Evolutionary conservation across 1,140 invertebrate species (phyloP).

Genomic region (Portunus trituberculatus): DNA sequence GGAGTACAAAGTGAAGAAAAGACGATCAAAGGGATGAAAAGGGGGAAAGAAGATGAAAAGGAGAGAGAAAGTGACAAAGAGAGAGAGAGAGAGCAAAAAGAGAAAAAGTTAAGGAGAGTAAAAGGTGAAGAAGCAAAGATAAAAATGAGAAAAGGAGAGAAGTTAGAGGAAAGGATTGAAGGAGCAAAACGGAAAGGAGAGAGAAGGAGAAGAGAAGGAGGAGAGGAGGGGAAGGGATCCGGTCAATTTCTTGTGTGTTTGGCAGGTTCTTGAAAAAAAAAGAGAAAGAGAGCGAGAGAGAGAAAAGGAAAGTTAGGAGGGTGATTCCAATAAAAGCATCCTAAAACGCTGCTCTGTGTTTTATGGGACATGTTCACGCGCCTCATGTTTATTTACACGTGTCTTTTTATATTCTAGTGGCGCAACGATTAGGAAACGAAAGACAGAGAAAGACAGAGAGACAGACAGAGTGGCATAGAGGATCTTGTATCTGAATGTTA

Average conservation of each 20-base stretch:
- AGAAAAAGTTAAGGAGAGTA: background rate
- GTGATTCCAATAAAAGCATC: background rate
- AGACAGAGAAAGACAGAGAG: too few relatives aligned
- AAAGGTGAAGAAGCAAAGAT: background rate
- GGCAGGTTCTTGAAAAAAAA: background rate
- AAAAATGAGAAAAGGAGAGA: background rate
- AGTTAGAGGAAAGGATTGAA: background rate
- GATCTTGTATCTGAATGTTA: too few relatives aligned
- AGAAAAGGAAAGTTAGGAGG: background rate
- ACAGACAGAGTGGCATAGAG: too few relatives aligned
- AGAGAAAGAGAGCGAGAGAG: background rate
- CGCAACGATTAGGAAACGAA: background rate
- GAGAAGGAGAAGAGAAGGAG: background rate
- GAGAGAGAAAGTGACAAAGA: background rate
- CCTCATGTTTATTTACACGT: background rate
- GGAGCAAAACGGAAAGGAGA: background rate
- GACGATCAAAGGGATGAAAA: background rate
- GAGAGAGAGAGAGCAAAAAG: background rate
- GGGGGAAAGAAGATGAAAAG: background rate
- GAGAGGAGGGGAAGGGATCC: too few relatives aligned
- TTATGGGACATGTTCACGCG: background rate
- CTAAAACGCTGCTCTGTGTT: background rate
- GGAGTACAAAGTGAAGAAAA: background rate
- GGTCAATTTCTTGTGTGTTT: conserved; percentile 1
- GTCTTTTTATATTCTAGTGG: background rate